Conservation (phyloP, 2,113 vertebrate genomes). For the Hylia prasina region DNA sequence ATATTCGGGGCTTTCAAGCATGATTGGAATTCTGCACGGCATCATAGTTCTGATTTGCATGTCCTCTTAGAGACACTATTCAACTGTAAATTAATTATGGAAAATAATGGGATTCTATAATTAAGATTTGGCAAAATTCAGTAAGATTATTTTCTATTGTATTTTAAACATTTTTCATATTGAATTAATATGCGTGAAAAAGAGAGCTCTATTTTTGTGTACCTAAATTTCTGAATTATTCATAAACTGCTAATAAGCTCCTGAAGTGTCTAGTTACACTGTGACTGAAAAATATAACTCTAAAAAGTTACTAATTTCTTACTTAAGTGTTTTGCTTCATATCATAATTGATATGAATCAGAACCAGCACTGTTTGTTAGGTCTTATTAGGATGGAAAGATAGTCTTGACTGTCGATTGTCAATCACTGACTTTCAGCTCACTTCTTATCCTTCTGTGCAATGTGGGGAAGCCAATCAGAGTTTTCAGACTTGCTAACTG, state of each 20-base stretch:
- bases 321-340: neutral
- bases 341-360: neutral
- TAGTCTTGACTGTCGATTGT: neutral
- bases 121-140: conserved; percentile 4
- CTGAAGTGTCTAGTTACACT: neutral
- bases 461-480: neutral
- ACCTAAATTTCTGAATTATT: neutral
- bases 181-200: neutral
- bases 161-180: neutral
- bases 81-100: conserved; percentile 20
- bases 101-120: conserved; percentile 9
- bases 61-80: conserved; percentile 1
- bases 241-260: neutral
- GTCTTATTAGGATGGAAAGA: neutral
- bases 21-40: neutral
- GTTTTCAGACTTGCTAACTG: neutral
- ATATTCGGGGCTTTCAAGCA: neutral
- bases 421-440: neutral
- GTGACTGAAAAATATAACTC: neutral
- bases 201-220: neutral
- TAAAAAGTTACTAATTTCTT: neutral
- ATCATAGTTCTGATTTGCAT: neutral
- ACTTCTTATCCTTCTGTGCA: neutral
- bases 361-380: neutral
- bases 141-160: neutral